Evolutionary conservation across 2,888 invertebrate genomes (phyloP).

Genomic region (Erebia epiphron): DNA sequence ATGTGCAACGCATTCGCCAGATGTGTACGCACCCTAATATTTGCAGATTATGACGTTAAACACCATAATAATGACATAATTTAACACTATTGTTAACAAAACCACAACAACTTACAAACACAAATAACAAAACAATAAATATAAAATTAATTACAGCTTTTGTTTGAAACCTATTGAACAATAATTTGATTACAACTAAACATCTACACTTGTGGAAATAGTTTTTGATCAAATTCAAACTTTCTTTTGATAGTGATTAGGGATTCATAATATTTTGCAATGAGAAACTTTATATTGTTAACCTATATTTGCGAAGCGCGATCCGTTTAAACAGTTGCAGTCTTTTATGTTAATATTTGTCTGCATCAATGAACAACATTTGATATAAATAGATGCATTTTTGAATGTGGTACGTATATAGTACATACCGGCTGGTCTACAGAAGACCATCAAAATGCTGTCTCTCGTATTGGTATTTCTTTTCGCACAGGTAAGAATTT

Average conservation of each 20-base stretch:
- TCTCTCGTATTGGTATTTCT: conserved; percentile 64
- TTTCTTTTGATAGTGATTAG: background rate
- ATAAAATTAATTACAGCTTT: conserved; percentile 60
- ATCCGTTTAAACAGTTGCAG: conserved; percentile 59
- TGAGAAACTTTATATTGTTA: background rate
- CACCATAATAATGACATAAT: conserved; percentile 54
- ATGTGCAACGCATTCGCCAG: too few relatives aligned
- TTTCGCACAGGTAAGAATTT: conserved; percentile 65
- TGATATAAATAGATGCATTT: conserved; percentile 65
- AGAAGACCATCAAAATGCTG: conserved; percentile 70
- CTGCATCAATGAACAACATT: conserved; percentile 25
- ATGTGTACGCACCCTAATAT: conserved; percentile 27
- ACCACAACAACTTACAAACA: conserved; percentile 11
- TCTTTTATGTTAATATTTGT: conserved; percentile 49
- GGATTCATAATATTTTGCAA: conserved; percentile 17
- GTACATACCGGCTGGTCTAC: conserved; percentile 72
- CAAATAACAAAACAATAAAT: conserved; percentile 47
- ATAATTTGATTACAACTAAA: conserved; percentile 28
- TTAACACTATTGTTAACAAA: conserved; percentile 56
- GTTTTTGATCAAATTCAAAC: conserved; percentile 31
- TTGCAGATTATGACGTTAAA: conserved; percentile 54
- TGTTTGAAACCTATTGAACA: conserved; percentile 50
- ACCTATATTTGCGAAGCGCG: conserved; percentile 44
- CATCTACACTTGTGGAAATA: background rate
- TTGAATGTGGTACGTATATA: conserved; percentile 60